phyloP scores from a whole-genome alignment of 2,113 vertebrate genomes.

The Perognathus longimembris region DNA sequence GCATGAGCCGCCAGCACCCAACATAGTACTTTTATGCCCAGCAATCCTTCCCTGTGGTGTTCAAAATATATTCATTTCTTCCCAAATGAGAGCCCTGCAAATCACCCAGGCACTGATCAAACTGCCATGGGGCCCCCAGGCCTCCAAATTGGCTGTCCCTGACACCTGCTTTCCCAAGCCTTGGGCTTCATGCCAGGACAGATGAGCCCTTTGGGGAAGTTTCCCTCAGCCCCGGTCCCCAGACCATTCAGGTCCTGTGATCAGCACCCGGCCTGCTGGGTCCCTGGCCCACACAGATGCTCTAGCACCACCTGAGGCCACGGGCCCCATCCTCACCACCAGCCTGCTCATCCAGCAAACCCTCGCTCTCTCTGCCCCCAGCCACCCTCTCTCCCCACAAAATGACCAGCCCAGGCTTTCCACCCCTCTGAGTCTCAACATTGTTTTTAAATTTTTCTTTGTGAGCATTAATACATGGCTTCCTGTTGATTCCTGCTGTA shows the following conservation, averaged over 20 bases:
- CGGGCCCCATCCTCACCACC: accelerated
- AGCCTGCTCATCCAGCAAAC: accelerated
- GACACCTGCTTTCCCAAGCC: not conserved
- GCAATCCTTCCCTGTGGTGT: not conserved
- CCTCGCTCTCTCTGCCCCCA: not conserved
- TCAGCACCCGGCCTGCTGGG: accelerated
- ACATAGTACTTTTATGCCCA: not conserved
- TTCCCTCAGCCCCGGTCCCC: not conserved
- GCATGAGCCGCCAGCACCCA: too few relatives aligned
- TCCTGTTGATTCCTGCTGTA: not conserved
- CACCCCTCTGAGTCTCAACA: not conserved
- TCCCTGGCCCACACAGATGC: not conserved
- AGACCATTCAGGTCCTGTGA: not conserved
- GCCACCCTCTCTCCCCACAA: not conserved
- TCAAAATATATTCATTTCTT: not conserved
- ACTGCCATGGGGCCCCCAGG: not conserved
- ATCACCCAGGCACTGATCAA: not conserved
- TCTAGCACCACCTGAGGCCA: accelerated
- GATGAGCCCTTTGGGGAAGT: not conserved
- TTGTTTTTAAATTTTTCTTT: not conserved
- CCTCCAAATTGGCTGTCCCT: not conserved
- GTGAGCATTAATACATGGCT: not conserved
- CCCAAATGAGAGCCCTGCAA: not conserved
- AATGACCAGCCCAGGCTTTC: not conserved
- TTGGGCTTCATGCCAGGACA: not conserved